Base-by-base conservation (phyloP, 2,113 vertebrate species). In the Nibea coibor region DNA sequence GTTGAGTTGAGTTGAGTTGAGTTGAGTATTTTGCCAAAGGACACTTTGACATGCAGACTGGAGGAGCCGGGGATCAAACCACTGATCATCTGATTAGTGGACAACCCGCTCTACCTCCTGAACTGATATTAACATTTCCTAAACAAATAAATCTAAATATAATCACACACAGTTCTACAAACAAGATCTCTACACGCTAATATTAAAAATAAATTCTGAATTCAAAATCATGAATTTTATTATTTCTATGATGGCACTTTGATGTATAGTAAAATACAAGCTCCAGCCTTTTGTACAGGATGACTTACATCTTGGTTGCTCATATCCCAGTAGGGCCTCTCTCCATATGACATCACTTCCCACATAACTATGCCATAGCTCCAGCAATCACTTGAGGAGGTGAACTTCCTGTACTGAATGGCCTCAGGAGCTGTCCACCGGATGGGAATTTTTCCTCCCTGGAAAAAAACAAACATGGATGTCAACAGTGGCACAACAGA, bases 281-380 rank as follows among this genome's bases (percentile, higher is more conserved):
- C 19, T 26, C 31, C 19, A 11, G 10, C 7, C 20, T 58, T 3
- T n/a, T 22, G 1, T 22, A 10, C 6, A 14, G 17, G n/a, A 19
- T 62, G 48, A 90, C 92, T 85, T 82, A 96, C 95, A 72, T 96
- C 95, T 79, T 96, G 94, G 71, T 96, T 96, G 84, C 93, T 95
- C 95, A 96, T 95, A 91, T 96, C 95, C 95, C 95, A 96, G 90
- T 96, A 96, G 3, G 95, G 95, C 74, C 95, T 89, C 81, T 95
- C 95, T 76, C 95, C 95, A 43, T 95, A 95, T 19, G 95, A 96
- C 95, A 95, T 95, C 80, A 96, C 94, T 75, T 96, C 95, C 95
- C 95, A 95, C 95, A 95, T 95, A 72, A 95, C 95, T 5, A 95
- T 95, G 62, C 95, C 95, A 22, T 95, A 96, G 82, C 95, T 96